phyloP scores from a whole-genome alignment of 1,140 invertebrate species.

The Plodia interpunctella region DNA sequence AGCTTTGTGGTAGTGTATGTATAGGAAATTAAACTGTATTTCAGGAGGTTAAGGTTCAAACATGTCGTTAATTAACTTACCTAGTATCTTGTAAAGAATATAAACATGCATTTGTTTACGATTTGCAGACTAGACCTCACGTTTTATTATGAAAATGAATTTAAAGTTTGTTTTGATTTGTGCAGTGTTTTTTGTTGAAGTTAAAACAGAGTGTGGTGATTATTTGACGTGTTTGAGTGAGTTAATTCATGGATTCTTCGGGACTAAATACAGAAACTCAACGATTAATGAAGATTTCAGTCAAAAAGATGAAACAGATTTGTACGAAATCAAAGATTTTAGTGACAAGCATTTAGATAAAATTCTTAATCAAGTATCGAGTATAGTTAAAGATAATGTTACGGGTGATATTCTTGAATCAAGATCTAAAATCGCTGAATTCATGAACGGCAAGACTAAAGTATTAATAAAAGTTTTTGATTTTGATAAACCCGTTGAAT shows the following conservation, averaged over 20 bases:
- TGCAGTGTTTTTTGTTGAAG: constrained; percentile 13
- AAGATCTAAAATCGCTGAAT: constrained; percentile 18
- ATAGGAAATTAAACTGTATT: constrained; percentile 3
- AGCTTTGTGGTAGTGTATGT: not conserved
- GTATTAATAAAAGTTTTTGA: constrained; percentile 44
- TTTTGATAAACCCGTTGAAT: constrained; percentile 17
- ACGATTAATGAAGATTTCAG: not conserved
- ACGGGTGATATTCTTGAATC: not conserved
- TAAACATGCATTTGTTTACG: constrained; percentile 20
- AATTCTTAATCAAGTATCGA: constrained; percentile 33
- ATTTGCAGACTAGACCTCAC: constrained; percentile 13
- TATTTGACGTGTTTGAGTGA: constrained; percentile 23
- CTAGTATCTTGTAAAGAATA: not conserved
- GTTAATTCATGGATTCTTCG: constrained; percentile 19
- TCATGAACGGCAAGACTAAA: constrained; percentile 31
- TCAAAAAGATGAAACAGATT: not conserved
- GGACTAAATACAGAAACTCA: not conserved
- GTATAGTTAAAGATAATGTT: constrained; percentile 32
- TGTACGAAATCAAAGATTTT: constrained; percentile 22
- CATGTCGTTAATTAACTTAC: not conserved
- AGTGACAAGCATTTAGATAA: constrained; percentile 27
- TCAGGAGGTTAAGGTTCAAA: too few species aligned
- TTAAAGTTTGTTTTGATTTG: constrained; percentile 21
- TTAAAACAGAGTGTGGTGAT: constrained; percentile 21
- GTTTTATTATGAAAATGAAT: constrained; percentile 18